Conservation (phyloP, 2,888 invertebrate genomes). For the Acanthosepion esculentum region DNA sequence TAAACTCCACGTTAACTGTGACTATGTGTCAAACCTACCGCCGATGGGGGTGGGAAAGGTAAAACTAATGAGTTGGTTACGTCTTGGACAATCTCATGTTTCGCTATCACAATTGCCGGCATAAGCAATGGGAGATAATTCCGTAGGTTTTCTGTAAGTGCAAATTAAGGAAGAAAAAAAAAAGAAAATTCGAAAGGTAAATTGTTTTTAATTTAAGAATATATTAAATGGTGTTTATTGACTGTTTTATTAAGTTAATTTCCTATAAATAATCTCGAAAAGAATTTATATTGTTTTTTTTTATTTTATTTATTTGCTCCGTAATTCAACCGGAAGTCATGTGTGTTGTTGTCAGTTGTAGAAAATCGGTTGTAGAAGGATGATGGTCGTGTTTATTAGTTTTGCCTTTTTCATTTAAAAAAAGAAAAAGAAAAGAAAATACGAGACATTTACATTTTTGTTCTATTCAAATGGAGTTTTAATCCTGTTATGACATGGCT, state of each 20-base stretch:
- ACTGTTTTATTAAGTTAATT: not conserved
- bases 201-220: not conserved
- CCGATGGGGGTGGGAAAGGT: too few species aligned
- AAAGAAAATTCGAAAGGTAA: not conserved
- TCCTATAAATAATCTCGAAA: not conserved
- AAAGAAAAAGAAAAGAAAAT: not conserved
- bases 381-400: not conserved
- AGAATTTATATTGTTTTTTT: not conserved
- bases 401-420: not conserved
- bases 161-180: not conserved
- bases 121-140: not conserved
- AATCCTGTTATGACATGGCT: slow-evolving; percentile 25
- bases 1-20: too few species aligned
- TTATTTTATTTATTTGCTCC: not conserved
- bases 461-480: not conserved
- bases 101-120: not conserved
- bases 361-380: not conserved
- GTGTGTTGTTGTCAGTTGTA: not conserved
- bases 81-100: not conserved
- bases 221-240: not conserved
- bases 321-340: not conserved
- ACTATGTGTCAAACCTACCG: too few species aligned
- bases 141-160: too few species aligned
- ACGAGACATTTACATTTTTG: not conserved
- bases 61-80: too few species aligned